Evolutionary conservation across 2,113 vertebrate genomes (phyloP).

Genomic region (Dicerorhinus sumatrensis): DNA sequence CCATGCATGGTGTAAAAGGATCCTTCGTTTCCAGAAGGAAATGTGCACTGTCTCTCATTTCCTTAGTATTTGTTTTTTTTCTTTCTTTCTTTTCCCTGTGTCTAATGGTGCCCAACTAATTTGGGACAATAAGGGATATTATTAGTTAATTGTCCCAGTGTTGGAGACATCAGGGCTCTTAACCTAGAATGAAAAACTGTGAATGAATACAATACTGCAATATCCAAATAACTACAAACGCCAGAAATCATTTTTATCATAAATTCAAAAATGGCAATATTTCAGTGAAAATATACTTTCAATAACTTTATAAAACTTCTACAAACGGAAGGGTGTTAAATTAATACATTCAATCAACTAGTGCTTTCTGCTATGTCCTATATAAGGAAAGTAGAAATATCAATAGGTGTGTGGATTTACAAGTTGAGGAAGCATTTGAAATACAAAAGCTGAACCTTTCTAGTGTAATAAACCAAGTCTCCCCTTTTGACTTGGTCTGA

Average conservation of each 20-base stretch:
- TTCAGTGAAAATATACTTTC: conserved; percentile 76
- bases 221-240: conserved; percentile 64
- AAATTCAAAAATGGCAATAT: conserved; percentile 66
- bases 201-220: conserved; percentile 60
- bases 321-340: conserved; percentile 66
- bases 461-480: conserved; percentile 49
- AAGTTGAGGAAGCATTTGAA: conserved; percentile 51
- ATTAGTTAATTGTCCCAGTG: conserved; percentile 77
- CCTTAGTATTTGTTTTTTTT: neutral
- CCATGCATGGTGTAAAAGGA: conserved; percentile 46
- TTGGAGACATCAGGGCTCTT: conserved; percentile 67
- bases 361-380: neutral
- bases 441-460: neutral
- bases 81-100: conserved; percentile 11
- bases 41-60: conserved; percentile 10
- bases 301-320: conserved; percentile 68
- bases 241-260: conserved; percentile 68
- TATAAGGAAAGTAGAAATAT: conserved; percentile 66
- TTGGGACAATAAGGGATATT: conserved; percentile 47
- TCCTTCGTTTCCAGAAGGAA: conserved; percentile 66
- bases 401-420: conserved; percentile 33
- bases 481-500: conserved; percentile 51
- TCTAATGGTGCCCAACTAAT: conserved; percentile 70
- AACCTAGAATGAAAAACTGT: conserved; percentile 74
- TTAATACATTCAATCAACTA: conserved; percentile 56